Percentiles rank a stretch among this genome's conserved stretches.
These are phyloP conservation scores for Chondrilla cf. caribensis DNA, from an alignment of 37 sponge, comb jelly and placozoan species.

Conservation along the genomic window DNA sequence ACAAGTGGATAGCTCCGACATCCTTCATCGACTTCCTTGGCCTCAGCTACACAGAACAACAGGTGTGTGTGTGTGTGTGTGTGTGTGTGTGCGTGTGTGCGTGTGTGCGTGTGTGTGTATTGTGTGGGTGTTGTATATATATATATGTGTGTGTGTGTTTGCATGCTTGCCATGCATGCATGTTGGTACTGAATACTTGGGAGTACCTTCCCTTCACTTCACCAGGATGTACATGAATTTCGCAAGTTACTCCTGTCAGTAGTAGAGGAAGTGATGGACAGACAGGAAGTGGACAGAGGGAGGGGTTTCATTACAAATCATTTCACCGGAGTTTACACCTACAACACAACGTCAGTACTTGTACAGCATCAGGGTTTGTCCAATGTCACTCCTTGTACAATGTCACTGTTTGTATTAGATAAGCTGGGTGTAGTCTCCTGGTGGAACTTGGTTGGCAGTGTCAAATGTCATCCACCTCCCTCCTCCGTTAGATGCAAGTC, in stretches of 20 bases:
- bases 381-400: no score
- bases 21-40: slow-evolving; percentile 14
- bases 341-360: slow-evolving; percentile 47
- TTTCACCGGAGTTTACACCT: slow-evolving; percentile 31
- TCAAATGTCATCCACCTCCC: no score
- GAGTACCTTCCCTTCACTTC: no score
- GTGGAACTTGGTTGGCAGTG: no score
- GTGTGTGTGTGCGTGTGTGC: background rate
- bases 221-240: slow-evolving; percentile 62
- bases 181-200: no score
- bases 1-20: slow-evolving; percentile 1
- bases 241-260: slow-evolving; percentile 31
- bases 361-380: no score
- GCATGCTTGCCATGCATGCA: no score
- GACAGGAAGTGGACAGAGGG: background rate
- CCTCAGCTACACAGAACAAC: background rate
- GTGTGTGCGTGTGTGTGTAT: no score
- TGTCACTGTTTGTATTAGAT: no score
- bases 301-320: background rate
- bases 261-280: slow-evolving; percentile 5
- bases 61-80: background rate
- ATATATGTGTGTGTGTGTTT: no score
- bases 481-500: slow-evolving; percentile 19
- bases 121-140: no score
- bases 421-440: no score